Conservation (phyloP, 2,888 invertebrate species). For the Graphium colonna region DNA sequence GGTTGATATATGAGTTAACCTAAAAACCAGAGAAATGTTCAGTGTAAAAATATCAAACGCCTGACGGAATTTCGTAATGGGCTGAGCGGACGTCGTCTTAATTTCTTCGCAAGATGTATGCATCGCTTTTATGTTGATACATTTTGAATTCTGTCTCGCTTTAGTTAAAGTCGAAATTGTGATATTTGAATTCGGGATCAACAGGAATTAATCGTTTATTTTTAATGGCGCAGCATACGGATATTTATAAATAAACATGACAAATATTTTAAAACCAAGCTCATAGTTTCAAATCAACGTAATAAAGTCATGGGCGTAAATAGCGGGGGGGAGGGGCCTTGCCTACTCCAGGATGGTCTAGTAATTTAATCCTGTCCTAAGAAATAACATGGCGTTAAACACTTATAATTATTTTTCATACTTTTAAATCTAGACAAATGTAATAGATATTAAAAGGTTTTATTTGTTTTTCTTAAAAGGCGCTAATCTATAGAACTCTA, state of each 20-base stretch:
- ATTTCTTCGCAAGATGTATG: slow-evolving; percentile 42
- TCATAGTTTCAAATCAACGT: no score
- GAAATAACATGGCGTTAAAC: no score
- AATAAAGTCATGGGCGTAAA: no score
- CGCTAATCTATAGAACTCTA: no score
- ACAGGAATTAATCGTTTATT: slow-evolving; percentile 37
- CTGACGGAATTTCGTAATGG: slow-evolving; percentile 50
- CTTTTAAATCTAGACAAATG: no score
- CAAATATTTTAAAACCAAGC: no score
- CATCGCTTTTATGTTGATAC: neutral
- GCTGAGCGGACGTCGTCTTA: slow-evolving; percentile 47
- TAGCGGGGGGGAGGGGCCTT: no score
- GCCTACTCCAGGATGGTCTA: no score
- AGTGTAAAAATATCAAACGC: slow-evolving; percentile 45
- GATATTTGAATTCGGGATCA: slow-evolving; percentile 18
- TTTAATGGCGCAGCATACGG: slow-evolving; percentile 54
- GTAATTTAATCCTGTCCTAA: no score
- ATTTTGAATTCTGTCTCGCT: slow-evolving; percentile 23
- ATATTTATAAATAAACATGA: slow-evolving; percentile 56
- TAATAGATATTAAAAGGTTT: no score
- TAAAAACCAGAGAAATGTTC: slow-evolving; percentile 9
- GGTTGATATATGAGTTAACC: neutral
- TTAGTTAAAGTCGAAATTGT: slow-evolving; percentile 13
- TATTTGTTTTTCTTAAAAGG: no score
- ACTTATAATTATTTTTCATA: no score